Percentiles rank a stretch among this genome's conserved stretches.
Conservation (phyloP, 2,797 vertebrate genomes). For the Euphonia xanthogaster region DNA sequence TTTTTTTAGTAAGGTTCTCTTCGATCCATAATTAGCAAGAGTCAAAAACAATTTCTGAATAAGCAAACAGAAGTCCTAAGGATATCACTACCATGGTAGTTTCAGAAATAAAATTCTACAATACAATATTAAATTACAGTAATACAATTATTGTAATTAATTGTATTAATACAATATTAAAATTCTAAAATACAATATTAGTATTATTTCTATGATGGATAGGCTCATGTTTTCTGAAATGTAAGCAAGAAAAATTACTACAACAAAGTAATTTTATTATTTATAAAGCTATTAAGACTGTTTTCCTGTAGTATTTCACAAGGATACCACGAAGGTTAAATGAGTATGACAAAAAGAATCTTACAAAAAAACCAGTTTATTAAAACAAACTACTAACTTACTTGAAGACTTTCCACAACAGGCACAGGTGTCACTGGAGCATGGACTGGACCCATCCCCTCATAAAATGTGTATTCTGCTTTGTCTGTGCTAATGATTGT, state of each 20-base stretch:
- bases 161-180: no score
- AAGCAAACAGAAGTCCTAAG: not conserved
- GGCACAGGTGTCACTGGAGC: slow-evolving; percentile 97
- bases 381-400: slow-evolving; percentile 59
- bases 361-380: not conserved
- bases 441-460: slow-evolving; percentile 98
- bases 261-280: not conserved
- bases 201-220: not conserved
- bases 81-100: not conserved
- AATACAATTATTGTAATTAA: no score
- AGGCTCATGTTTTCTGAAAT: not conserved
- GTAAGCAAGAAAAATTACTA: not conserved
- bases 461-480: slow-evolving; percentile 98
- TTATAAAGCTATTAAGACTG: not conserved
- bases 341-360: not conserved
- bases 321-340: not conserved
- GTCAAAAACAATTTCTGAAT: not conserved
- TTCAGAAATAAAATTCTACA: not conserved
- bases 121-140: no score
- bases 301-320: not conserved
- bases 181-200: not conserved
- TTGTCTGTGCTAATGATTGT: slow-evolving; percentile 99
- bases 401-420: slow-evolving; percentile 99
- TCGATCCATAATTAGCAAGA: not conserved
- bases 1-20: not conserved